Evolutionary conservation across 2,888 invertebrate genomes (phyloP), one percentile per base, ranked within the genome.

Genomic region (Melanophora roralis): DNA sequence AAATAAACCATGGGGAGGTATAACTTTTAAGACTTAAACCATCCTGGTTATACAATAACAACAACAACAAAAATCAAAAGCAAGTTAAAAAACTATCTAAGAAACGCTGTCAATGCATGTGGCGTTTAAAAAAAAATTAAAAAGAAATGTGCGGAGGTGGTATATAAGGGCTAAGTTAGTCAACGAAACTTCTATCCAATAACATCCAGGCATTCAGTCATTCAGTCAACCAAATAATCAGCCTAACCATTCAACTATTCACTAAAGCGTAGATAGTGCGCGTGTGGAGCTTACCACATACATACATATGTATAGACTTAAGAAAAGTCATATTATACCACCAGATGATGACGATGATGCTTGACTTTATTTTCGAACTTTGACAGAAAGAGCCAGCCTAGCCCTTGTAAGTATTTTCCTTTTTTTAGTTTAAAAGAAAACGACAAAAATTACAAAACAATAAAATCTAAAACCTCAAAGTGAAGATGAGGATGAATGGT

Each of bases 361-460:
- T 73, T 80, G 76, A 76, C 80, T 80, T 76, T 68, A 76, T 76
- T 76, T 80, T 76, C 80, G 80, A 80, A 80, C 80, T 80, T 80
- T 80, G 80, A 80, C 80, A 80, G 76, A 80, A 73, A 72, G 80
- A 76, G 51, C 76, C 76, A 80, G 80, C 76, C 80, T 72, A 80
- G 80, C 80, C 80, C 80, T 80, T 72, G n/a, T n/a, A n/a, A n/a
- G 76, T 71, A 67, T 74, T 64, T 40, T 34, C 45, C 53, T 38
- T 34, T 45, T 62, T 38, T 16, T 47, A 3, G 23, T 23, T 12
- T 49, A 55, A 62, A 71, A 49, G 64, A 57, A 71, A 69, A 62
- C 45, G 45, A 55, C 47, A 32, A 57, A 19, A 21, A 59, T 36
- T 47, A 59, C 59, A 55, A 72, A 73, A 43, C 47, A 78, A 67